phyloP scores from a whole-genome alignment of 2,888 invertebrate species.

The Drosophila subsilvestris region DNA sequence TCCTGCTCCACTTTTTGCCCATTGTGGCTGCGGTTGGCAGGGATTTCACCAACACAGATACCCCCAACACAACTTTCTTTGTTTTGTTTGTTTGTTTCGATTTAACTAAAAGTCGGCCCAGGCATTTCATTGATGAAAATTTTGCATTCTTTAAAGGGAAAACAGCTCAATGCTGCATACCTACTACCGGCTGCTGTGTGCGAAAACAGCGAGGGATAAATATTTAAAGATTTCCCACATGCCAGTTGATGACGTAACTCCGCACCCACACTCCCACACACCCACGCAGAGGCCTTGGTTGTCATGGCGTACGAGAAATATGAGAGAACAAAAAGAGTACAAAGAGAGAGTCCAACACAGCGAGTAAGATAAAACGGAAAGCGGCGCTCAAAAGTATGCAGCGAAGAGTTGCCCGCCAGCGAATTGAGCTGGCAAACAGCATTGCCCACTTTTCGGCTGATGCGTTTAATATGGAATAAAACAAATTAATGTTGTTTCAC shows the following conservation, averaged over 20 bases:
- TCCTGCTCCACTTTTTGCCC: background rate
- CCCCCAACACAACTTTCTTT: constrained; percentile 30
- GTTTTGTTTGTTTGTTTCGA: constrained; percentile 60
- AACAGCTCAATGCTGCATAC: constrained; percentile 43
- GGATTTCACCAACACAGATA: constrained; percentile 47
- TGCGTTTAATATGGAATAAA: background rate
- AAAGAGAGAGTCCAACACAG: background rate
- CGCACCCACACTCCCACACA: background rate
- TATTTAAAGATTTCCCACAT: constrained; percentile 73
- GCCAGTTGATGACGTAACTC: constrained; percentile 66
- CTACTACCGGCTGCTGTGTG: background rate
- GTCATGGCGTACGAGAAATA: background rate
- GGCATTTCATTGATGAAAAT: constrained; percentile 68
- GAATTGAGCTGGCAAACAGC: constrained; percentile 7
- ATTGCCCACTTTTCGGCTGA: constrained; percentile 42
- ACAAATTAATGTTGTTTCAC: background rate
- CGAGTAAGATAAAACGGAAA: constrained; percentile 15
- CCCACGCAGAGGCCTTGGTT: background rate
- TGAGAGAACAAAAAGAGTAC: constrained; percentile 1
- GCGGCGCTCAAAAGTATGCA: constrained; percentile 60
- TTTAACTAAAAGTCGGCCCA: constrained; percentile 61
- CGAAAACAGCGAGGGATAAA: constrained; percentile 61
- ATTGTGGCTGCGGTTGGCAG: constrained; percentile 40
- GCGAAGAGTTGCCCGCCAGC: constrained; percentile 4
- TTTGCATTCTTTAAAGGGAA: constrained; percentile 47